Percentiles rank a stretch among this genome's conserved stretches.
Conservation (phyloP, 1,140 invertebrate genomes). For the Calycopis cecrops region DNA sequence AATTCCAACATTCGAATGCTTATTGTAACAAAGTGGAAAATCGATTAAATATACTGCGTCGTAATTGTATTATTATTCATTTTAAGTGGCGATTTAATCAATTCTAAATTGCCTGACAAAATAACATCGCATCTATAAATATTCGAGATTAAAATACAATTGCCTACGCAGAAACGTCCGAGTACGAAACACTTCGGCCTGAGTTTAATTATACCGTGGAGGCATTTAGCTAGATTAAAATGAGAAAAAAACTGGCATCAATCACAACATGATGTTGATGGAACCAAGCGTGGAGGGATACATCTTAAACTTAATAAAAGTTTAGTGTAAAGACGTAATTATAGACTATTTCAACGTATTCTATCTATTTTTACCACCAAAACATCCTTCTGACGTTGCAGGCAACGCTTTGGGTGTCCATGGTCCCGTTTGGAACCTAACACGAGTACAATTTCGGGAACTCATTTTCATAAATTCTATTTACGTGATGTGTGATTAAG, state of each 20-base stretch:
- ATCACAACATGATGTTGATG: constrained; percentile 1
- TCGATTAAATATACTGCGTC: constrained; percentile 10
- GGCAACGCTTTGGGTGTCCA: no score
- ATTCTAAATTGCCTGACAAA: constrained; percentile 41
- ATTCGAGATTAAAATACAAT: constrained; percentile 62
- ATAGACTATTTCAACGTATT: no score
- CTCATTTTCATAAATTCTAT: no score
- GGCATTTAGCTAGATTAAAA: constrained; percentile 1
- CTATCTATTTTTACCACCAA: no score
- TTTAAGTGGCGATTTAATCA: constrained; percentile 43
- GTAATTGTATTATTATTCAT: constrained; percentile 37
- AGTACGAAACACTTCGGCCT: constrained; percentile 35
- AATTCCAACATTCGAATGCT: neutral
- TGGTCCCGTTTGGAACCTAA: no score
- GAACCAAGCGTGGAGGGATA: neutral
- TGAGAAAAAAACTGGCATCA: constrained; percentile 5
- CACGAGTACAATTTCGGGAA: no score
- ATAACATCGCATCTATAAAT: constrained; percentile 56
- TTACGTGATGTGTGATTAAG: no score
- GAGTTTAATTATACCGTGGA: constrained; percentile 58
- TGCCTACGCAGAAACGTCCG: constrained; percentile 40
- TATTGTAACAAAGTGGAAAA: constrained; percentile 1
- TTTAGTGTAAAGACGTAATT: no score
- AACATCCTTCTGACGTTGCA: no score
- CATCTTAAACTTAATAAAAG: no score